phyloP scores from a whole-genome alignment of 2,888 invertebrate species.

The Meandrusa payeni region DNA sequence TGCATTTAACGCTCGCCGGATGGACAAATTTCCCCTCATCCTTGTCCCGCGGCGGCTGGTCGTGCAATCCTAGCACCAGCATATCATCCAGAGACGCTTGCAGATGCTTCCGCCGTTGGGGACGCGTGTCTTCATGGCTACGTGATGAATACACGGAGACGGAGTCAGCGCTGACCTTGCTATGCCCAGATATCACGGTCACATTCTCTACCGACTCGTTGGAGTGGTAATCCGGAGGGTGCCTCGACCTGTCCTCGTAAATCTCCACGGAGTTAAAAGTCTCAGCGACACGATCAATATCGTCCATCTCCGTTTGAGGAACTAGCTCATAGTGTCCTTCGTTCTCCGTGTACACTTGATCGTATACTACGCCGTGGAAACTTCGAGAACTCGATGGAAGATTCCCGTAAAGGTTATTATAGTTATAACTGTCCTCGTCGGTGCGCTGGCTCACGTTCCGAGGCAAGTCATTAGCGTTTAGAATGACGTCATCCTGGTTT shows the following conservation, averaged over 20 bases:
- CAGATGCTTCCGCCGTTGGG: conserved; percentile 50
- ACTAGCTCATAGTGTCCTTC: conserved; percentile 69
- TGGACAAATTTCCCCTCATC: conserved; percentile 71
- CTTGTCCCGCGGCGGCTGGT: conserved; percentile 43
- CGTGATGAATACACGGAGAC: conserved; percentile 81
- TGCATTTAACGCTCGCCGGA: conserved; percentile 63
- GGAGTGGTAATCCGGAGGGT: conserved; percentile 52
- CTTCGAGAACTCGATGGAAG: conserved; percentile 53
- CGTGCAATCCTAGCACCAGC: conserved; percentile 68
- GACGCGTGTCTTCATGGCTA: conserved; percentile 76
- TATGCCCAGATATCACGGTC: conserved; percentile 65
- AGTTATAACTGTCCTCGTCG: conserved; percentile 75
- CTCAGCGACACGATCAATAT: conserved; percentile 55
- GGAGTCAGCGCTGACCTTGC: conserved; percentile 73
- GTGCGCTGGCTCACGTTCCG: conserved; percentile 52
- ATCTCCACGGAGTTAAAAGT: conserved; percentile 69
- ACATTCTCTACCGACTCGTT: conserved; percentile 80
- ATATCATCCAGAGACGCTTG: conserved; percentile 82
- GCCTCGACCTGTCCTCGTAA: conserved; percentile 57
- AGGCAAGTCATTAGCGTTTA: conserved; percentile 60
- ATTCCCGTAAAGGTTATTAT: conserved; percentile 64
- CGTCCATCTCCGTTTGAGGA: conserved; percentile 53
- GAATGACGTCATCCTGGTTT: conserved; percentile 65
- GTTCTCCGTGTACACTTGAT: conserved; percentile 68
- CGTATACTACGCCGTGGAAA: conserved; percentile 62